Percentiles rank a stretch among this genome's conserved stretches.
phyloP scores from a whole-genome alignment of 2,113 vertebrate species.

The Callithrix jacchus region DNA sequence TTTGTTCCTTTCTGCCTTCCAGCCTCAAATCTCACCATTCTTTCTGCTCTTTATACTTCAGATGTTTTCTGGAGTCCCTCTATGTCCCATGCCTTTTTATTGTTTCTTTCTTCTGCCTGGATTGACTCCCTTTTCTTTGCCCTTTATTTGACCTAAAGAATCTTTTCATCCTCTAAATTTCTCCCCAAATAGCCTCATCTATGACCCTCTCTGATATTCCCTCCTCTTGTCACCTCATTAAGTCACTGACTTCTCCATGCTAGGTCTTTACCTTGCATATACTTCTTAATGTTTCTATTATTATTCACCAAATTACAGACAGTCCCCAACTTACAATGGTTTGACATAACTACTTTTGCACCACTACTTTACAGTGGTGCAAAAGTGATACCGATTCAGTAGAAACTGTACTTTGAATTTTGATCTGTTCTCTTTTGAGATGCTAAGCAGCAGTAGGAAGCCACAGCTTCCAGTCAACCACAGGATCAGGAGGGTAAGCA shows the following conservation, averaged over 20 bases:
- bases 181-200: neutral
- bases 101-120: neutral
- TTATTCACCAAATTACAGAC: neutral
- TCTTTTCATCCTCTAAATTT: neutral
- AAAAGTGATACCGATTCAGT: neutral
- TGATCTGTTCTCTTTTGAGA: neutral
- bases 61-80: neutral
- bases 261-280: neutral
- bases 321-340: neutral
- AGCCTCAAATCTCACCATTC: neutral
- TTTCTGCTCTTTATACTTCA: neutral
- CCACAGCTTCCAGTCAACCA: neutral
- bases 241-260: neutral
- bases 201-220: neutral
- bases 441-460: neutral
- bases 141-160: neutral
- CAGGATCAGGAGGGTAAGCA: neutral
- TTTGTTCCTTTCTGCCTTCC: neutral
- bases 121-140: neutral
- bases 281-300: neutral
- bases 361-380: neutral
- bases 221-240: neutral
- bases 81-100: fast-evolving
- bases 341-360: neutral
- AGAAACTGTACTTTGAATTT: neutral